Percentiles rank a stretch among this genome's conserved stretches.
Evolutionary conservation across 2,797 vertebrate species (phyloP).

Genomic region (Tamandua tetradactyla): DNA sequence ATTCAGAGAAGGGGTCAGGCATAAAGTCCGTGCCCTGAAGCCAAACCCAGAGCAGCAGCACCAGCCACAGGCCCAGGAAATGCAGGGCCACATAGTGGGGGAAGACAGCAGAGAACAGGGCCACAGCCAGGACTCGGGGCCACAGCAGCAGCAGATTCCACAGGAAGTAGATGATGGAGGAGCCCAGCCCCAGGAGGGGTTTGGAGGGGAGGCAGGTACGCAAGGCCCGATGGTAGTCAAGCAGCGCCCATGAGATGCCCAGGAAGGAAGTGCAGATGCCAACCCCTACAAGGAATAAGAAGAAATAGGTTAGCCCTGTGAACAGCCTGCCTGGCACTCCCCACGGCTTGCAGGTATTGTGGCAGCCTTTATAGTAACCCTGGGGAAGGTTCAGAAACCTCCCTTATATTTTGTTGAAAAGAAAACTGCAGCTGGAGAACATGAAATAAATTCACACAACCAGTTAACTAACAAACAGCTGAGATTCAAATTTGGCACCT

Average conservation of each 20-base stretch:
- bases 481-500: not conserved
- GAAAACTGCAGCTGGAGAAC: not conserved
- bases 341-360: not conserved
- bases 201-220: slow-evolving; percentile 93
- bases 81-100: slow-evolving; percentile 85
- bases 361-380: too few species aligned
- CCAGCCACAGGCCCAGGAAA: slow-evolving; percentile 88
- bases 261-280: slow-evolving; percentile 89
- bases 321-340: not conserved
- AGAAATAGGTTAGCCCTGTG: not conserved
- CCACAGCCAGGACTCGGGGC: slow-evolving; percentile 88
- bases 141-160: slow-evolving; percentile 96
- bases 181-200: slow-evolving; percentile 85
- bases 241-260: slow-evolving; percentile 94
- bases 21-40: slow-evolving; percentile 92
- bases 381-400: not conserved
- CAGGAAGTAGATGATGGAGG: slow-evolving; percentile 92
- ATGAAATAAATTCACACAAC: not conserved
- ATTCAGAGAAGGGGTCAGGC: slow-evolving; percentile 87
- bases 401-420: not conserved
- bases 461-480: not conserved
- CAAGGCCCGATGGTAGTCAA: slow-evolving; percentile 96
- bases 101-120: slow-evolving; percentile 91
- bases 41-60: slow-evolving; percentile 91
- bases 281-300: slow-evolving; percentile 85